phyloP scores from a whole-genome alignment of 2,888 invertebrate genomes.

The Sphaeridia pumilis region DNA sequence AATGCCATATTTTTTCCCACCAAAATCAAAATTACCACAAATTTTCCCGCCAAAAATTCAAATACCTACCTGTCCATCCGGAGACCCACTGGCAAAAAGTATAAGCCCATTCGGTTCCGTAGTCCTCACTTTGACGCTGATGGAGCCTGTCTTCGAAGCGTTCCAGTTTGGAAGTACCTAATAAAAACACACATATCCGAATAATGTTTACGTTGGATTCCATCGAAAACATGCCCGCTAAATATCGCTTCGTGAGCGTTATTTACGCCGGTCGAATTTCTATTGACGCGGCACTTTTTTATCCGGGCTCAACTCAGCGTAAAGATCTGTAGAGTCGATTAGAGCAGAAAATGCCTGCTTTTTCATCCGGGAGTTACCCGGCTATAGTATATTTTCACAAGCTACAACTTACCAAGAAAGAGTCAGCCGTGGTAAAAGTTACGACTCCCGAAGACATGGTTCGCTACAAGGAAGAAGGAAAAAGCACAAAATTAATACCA shows the following conservation, averaged over 20 bases:
- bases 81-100: slow-evolving; percentile 69
- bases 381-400: not conserved
- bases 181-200: not conserved
- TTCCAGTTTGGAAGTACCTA: slow-evolving; percentile 86
- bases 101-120: slow-evolving; percentile 89
- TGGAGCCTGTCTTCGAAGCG: slow-evolving; percentile 73
- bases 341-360: no score
- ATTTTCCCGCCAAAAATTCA: no score
- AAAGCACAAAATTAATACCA: no score
- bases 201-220: not conserved
- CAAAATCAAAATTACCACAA: no score
- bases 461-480: slow-evolving; percentile 19
- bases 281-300: no score
- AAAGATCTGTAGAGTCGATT: no score
- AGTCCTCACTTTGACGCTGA: slow-evolving; percentile 89
- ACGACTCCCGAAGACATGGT: slow-evolving; percentile 30
- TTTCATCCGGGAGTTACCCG: no score
- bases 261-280: no score
- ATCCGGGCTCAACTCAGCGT: no score
- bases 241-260: no score
- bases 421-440: slow-evolving; percentile 41
- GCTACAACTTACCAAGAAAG: slow-evolving; percentile 38
- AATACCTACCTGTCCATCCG: slow-evolving; percentile 16
- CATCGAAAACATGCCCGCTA: no score
- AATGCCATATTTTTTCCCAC: no score